Conservation (phyloP, 1,140 invertebrate species). For the Drosophila athabasca region DNA sequence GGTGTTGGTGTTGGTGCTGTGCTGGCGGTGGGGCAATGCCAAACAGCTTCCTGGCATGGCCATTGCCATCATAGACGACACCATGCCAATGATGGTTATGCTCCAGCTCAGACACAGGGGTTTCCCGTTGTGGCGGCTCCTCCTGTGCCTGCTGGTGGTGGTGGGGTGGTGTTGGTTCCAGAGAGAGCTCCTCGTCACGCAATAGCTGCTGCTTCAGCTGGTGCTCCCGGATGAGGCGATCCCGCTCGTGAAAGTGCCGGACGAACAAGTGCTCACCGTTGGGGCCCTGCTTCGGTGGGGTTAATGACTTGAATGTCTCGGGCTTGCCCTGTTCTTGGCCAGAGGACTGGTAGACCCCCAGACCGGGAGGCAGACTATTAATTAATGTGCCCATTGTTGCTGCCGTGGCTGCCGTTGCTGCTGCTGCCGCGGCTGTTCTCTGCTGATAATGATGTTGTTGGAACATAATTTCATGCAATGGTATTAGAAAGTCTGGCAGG, state of each 20-base stretch:
- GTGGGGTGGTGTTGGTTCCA: slow-evolving; percentile 17
- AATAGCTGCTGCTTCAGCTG: slow-evolving; percentile 78
- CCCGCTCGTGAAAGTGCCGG: slow-evolving; percentile 80
- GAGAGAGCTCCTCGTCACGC: slow-evolving; percentile 53
- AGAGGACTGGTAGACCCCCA: slow-evolving; percentile 25
- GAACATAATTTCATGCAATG: slow-evolving; percentile 76
- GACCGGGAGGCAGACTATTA: slow-evolving; percentile 67
- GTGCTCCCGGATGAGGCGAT: slow-evolving; percentile 82
- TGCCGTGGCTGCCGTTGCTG: slow-evolving; percentile 38
- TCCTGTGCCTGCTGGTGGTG: slow-evolving; percentile 16
- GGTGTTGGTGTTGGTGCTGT: neutral
- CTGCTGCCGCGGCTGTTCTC: slow-evolving; percentile 42
- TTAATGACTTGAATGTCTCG: slow-evolving; percentile 75
- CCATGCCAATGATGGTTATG: slow-evolving; percentile 82
- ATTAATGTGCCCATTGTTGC: slow-evolving; percentile 73
- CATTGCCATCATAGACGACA: slow-evolving; percentile 73
- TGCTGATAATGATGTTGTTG: slow-evolving; percentile 51
- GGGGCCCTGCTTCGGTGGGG: slow-evolving; percentile 52
- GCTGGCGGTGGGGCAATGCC: slow-evolving; percentile 2
- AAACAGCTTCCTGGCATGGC: slow-evolving; percentile 41
- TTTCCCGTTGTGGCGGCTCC: slow-evolving; percentile 28
- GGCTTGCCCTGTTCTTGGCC: slow-evolving; percentile 22
- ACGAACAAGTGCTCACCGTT: slow-evolving; percentile 76
- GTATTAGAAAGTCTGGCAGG: slow-evolving; percentile 76
- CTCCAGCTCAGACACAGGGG: slow-evolving; percentile 26